Conservation (phyloP, 2,113 vertebrate genomes). For the Hippocampus mohnikei region DNA sequence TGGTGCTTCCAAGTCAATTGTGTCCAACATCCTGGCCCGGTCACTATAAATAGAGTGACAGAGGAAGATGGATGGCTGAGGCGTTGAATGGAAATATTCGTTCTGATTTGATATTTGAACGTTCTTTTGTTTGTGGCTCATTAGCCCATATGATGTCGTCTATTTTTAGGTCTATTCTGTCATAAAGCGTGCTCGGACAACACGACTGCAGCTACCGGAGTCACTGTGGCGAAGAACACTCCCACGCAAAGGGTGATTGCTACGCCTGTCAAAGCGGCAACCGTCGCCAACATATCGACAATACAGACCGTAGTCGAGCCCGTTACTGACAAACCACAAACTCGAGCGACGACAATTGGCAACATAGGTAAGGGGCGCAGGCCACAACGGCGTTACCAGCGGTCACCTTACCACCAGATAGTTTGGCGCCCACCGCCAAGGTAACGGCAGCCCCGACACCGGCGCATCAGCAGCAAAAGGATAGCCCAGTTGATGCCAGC, state of each 20-base stretch:
- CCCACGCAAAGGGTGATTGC: neutral
- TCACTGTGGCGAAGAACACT: neutral
- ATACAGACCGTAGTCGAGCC: neutral
- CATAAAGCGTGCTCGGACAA: neutral
- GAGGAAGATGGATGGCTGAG: conserved; percentile 20
- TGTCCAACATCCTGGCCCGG: conserved; percentile 53
- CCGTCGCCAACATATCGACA: neutral
- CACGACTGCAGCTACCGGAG: neutral
- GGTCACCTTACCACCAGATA: neutral
- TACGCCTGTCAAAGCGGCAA: neutral
- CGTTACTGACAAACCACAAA: neutral
- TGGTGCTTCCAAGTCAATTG: conserved; percentile 65
- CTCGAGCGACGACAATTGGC: neutral
- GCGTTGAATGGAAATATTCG: neutral
- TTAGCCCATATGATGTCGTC: neutral
- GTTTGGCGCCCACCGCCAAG: neutral
- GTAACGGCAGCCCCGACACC: neutral
- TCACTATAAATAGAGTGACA: conserved; percentile 47
- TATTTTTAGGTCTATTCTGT: conserved; percentile 6
- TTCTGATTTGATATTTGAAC: neutral
- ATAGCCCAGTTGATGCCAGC: neutral
- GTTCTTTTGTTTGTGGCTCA: neutral
- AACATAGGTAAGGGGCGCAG: neutral
- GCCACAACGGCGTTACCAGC: no score
- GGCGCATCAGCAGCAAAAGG: neutral